Percentiles rank a stretch among this genome's conserved stretches.
These are phyloP conservation scores for Cryptotis parvus DNA, from an alignment of 2,113 vertebrate genomes.

Conservation along the genomic window DNA sequence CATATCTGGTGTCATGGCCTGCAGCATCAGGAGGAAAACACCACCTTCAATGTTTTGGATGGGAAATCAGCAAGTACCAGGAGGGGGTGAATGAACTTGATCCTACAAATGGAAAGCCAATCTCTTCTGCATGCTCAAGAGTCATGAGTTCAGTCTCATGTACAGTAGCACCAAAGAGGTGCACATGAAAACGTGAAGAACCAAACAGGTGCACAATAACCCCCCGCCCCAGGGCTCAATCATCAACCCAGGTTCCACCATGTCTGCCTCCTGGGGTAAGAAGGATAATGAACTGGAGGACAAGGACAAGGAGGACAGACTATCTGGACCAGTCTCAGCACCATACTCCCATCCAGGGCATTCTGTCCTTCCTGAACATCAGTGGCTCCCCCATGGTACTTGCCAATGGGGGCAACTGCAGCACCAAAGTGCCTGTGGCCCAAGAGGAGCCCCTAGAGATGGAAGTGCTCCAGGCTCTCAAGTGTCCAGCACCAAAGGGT, in stretches of 20 bases:
- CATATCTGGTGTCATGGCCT: slow-evolving; percentile 97
- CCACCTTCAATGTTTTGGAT: slow-evolving; percentile 99
- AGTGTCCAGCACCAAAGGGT: slow-evolving; percentile 88
- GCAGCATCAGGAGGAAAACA: slow-evolving; percentile 98
- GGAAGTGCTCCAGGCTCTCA: slow-evolving; percentile 88
- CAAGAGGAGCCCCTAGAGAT: slow-evolving; percentile 93
- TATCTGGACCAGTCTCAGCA: slow-evolving; percentile 89
- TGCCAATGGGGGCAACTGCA: slow-evolving; percentile 91
- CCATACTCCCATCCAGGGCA: slow-evolving; percentile 90
- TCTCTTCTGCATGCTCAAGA: slow-evolving; percentile 97
- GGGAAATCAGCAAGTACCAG: slow-evolving; percentile 98
- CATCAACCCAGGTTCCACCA: slow-evolving; percentile 96
- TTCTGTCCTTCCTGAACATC: slow-evolving; percentile 90
- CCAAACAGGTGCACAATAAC: slow-evolving; percentile 97
- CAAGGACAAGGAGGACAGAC: slow-evolving; percentile 92
- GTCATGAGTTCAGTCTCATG: slow-evolving; percentile 96
- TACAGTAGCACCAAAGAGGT: slow-evolving; percentile 99
- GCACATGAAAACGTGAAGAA: slow-evolving; percentile 98
- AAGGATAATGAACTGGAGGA: slow-evolving; percentile 93
- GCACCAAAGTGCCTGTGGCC: slow-evolving; percentile 94
- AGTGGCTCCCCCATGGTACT: slow-evolving; percentile 93
- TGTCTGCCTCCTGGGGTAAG: slow-evolving; percentile 93
- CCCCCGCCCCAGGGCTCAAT: slow-evolving; percentile 91
- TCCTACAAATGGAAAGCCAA: slow-evolving; percentile 99
- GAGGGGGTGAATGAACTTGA: slow-evolving; percentile 98